These are phyloP conservation scores for Rhagoletis zephyria DNA, from an alignment of 1,140 invertebrate species.

Conservation along the genomic window DNA sequence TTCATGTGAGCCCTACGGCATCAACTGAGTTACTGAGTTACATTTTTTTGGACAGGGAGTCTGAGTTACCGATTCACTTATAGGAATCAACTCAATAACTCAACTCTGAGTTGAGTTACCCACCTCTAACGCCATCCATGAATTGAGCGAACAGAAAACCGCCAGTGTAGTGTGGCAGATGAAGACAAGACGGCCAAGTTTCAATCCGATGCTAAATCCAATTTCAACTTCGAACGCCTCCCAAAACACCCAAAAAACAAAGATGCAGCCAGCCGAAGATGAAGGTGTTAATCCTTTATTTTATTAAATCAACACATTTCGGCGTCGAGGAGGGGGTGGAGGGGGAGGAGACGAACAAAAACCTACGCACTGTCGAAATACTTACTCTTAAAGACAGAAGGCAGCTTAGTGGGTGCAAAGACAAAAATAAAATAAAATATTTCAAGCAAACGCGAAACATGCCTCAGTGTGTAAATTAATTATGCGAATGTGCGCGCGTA, in stretches of 20 bases:
- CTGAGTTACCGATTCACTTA: too few species aligned
- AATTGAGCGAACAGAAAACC: neutral
- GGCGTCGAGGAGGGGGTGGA: too few species aligned
- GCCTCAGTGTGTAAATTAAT: slow-evolving; percentile 20
- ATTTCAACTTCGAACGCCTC: neutral
- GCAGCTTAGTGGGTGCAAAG: neutral
- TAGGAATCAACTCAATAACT: too few species aligned
- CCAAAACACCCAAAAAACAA: neutral
- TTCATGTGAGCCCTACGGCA: too few species aligned
- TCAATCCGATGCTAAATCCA: slow-evolving; percentile 14
- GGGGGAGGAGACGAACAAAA: neutral
- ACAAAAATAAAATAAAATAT: neutral
- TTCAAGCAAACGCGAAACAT: neutral
- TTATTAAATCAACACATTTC: slow-evolving; percentile 52
- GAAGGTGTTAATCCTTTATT: slow-evolving; percentile 51
- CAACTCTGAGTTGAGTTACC: too few species aligned
- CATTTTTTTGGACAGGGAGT: too few species aligned
- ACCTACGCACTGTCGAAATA: neutral
- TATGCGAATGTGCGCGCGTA: neutral
- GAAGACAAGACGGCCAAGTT: neutral
- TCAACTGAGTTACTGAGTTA: too few species aligned
- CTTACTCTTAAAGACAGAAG: slow-evolving; percentile 19
- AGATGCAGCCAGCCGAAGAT: neutral
- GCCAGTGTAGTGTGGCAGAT: neutral
- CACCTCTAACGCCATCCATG: too few species aligned